Evolutionary conservation across 2,113 vertebrate species (phyloP), one percentile per base, ranked within the genome.

Genomic region (Etheostoma spectabile): DNA sequence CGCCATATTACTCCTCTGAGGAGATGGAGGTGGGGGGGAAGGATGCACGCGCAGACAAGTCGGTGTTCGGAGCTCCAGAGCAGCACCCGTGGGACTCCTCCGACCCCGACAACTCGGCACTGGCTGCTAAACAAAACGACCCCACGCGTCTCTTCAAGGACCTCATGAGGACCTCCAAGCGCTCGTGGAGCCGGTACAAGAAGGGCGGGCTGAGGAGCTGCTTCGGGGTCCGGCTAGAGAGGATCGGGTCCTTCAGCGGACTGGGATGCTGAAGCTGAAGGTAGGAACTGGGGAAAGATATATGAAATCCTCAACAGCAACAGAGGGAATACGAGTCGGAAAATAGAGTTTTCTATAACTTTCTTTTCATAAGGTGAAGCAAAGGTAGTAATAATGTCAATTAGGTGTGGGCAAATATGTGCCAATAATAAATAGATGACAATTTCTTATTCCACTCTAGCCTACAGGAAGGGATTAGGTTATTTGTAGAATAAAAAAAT

Each of bases 221-320:
- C 79, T 96, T 96, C 62, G 95, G 95, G 0, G 95, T 95, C 59
- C 89, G 95, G 18, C 57, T 96, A 5, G 95, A 95, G 67, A 80
- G 95, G 75, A 96, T 96, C 83, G 95, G 95, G 7, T 95, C 95
- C 11, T 96, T 95, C 80, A 96, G 95, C 67, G 95, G 95, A 10
- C 89, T 96, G 74, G 95, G 95, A 16, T 96, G 95, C 89, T 96
- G 87, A 92, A 78, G 95, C 89, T 96, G 87, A 92, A 78, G 70
- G 89, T 86, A 72, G 76, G 89, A 18, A 1, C 7, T 14, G 53
- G n/a, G 49, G 49, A 19, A 2, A 19, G 49, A 38, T 38, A 19
- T 51, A 8, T 19, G 16, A 38, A 63, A 14, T 45, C 12, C n/a
- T 45, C 60, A 5, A n/a, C 15, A 3, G 14, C 57, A 60, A 63